phyloP scores from a whole-genome alignment of 2,888 invertebrate genomes.

The Rhimphoctona megacephalus region DNA sequence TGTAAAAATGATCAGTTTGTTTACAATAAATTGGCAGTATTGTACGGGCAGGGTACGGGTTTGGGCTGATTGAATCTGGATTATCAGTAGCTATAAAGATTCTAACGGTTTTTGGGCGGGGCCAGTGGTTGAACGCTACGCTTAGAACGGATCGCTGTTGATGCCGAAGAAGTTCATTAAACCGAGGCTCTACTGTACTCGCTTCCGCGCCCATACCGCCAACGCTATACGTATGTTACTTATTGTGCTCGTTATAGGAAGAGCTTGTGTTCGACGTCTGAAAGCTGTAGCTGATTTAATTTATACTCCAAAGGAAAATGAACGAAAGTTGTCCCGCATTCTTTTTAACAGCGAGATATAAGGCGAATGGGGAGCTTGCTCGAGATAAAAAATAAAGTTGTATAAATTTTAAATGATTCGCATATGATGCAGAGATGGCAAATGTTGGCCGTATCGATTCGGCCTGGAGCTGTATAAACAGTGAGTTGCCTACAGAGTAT shows the following conservation, averaged over 20 bases:
- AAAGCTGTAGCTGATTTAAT: not conserved
- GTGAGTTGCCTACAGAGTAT: constrained; percentile 10
- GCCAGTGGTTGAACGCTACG: not conserved
- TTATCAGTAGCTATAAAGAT: not conserved
- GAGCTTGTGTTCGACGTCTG: not conserved
- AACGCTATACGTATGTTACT: not conserved
- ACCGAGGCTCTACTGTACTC: not conserved
- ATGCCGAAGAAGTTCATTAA: not conserved
- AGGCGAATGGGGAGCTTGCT: not conserved
- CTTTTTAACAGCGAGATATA: not conserved
- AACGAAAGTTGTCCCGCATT: not conserved
- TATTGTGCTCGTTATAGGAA: not conserved
- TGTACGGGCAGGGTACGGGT: not conserved
- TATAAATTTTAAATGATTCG: constrained; percentile 46
- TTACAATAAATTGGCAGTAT: not conserved
- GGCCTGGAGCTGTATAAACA: constrained; percentile 4
- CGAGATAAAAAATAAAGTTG: constrained; percentile 16
- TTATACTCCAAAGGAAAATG: not conserved
- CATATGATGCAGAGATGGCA: constrained; percentile 43
- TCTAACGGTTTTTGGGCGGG: not conserved
- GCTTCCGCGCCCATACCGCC: not conserved
- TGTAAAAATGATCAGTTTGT: not conserved
- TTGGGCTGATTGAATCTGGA: not conserved
- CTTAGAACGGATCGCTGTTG: not conserved
- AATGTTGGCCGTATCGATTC: constrained; percentile 61